Base-by-base conservation (phyloP, 2,888 invertebrate species). In the Hypolimnas misippus region DNA sequence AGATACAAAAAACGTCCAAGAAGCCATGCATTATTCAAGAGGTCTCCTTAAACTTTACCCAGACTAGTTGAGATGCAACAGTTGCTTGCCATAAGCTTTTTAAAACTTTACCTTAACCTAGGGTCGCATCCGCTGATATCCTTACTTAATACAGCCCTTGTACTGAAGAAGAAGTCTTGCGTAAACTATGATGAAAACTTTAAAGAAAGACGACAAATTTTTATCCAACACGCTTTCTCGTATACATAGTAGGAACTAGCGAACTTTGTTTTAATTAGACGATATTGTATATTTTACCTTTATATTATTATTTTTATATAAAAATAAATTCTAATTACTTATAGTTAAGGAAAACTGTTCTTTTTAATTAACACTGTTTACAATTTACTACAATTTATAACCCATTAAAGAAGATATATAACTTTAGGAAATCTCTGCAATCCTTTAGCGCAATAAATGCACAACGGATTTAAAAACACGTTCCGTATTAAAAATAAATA, bases 41-140 rank as follows among this genome's bases (percentile, higher is more conserved):
- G 62, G 64, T 63, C 68, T 57, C 68, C 68, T 68, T 62, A 66
- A 68, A 70, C 56, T 70, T 68, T 59, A 53, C 66, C 66, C 57
- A 63, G 66, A 62, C 62, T 68, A 68, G 68, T 70, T 70, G 62
- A 61, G 61, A 68, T 66, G 69, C 69, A 70, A 68, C 69, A 70
- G 69, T 70, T 70, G 69, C 62, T 64, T 38, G 63, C 69, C 68
- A 54, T 61, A 57, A 68, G 63, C 69, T 70, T 70, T 70, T 68
- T 65, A 68, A 69, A 70, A 69, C 62, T 68, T 68, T 58, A 69
- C 64, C 68, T 64, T 66, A 67, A 55, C 62, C 64, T 58, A 58
- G 51, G 65, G 65, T 68, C 62, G 63, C 49, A 42, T 63, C 54
- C 51, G 46, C 62, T 19, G 57, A 55, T 56, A 62, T 54, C 54